Conservation (phyloP, 2,113 vertebrate species). For the Pseudorasbora parva region DNA sequence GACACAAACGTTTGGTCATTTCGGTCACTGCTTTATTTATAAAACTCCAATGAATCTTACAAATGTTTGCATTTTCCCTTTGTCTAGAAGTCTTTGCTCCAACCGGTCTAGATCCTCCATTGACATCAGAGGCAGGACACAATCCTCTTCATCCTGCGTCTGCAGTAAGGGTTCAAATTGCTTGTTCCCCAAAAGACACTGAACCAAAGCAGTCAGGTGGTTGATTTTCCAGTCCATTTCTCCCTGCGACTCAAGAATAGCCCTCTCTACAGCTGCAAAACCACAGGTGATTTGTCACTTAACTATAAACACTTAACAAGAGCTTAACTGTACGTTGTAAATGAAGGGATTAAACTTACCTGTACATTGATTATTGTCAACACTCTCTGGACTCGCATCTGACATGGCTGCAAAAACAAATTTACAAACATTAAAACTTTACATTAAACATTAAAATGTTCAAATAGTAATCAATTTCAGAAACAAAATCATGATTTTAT, state of each 20-base stretch:
- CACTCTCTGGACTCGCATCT: not conserved
- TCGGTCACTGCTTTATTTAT: not conserved
- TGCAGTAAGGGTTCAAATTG: not conserved
- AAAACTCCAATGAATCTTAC: not conserved
- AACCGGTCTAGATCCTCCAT: constrained; percentile 26
- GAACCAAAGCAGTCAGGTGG: constrained; percentile 25
- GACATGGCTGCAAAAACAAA: constrained; percentile 15
- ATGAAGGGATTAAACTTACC: not conserved
- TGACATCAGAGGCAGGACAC: not conserved
- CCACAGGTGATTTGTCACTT: not conserved
- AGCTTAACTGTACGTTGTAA: not conserved
- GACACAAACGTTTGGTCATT: not conserved
- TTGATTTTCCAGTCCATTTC: constrained; percentile 28
- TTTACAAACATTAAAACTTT: not conserved
- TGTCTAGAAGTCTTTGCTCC: constrained; percentile 17
- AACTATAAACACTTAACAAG: not conserved
- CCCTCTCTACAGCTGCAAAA: constrained; percentile 16
- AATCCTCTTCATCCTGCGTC: not conserved
- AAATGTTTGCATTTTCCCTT: not conserved
- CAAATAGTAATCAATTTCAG: not conserved
- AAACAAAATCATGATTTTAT: not conserved
- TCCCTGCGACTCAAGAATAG: constrained; percentile 27
- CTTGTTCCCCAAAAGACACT: not conserved
- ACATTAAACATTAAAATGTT: too few species aligned
- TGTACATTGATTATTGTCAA: constrained; percentile 8